Evolutionary conservation across 1,140 invertebrate genomes (phyloP), one percentile per base, ranked within the genome.

Genomic region (Potamilus streckersoni): DNA sequence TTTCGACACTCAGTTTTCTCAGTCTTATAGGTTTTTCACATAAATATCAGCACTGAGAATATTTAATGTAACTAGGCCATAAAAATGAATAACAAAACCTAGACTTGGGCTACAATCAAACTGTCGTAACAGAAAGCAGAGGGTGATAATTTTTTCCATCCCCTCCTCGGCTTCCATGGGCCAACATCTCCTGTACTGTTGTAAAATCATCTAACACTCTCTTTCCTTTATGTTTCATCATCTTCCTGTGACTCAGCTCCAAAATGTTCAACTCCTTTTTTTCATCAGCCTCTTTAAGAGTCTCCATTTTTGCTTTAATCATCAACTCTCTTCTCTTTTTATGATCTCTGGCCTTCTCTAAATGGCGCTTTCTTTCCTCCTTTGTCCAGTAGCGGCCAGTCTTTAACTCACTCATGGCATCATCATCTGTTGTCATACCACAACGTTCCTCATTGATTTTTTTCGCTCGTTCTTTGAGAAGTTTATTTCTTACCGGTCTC

Each of bases 321-420:
- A 89, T 79, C 56, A 84, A 63, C 76, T 89, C 88, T 68, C 89
- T 86, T 69, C 87, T 86, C 55, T 79, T 80, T 70, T 93, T 93
- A 11, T 93, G 90, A 82, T 94, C 93, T 57, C 92, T 90, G 0
- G 93, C 93, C 70, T 92, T 92, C 82, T 95, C 94, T 73, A 95
- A 83, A 81, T 95, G 94, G 23, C 93, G 90, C 83, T 95, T 95
- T 14, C 94, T 91, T 76, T 96, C 94, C 79, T 95, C 94, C 89
- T 94, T 94, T 20, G 92, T 94, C 94, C 94, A 96, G 86, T 95
- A 95, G 59, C 93, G 91, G 55, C 95, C 95, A 71, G 93, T 92
- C 89, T 96, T 96, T 69, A 95, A 90, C 84, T 96, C 95, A 20
- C 94, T 95, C 86, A 94, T 92, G 17, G 94, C 94, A 82, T 96